Evolutionary conservation across 2,113 vertebrate genomes (phyloP), one percentile per base, ranked within the genome.

Genomic region (Ceyx melanurus): DNA sequence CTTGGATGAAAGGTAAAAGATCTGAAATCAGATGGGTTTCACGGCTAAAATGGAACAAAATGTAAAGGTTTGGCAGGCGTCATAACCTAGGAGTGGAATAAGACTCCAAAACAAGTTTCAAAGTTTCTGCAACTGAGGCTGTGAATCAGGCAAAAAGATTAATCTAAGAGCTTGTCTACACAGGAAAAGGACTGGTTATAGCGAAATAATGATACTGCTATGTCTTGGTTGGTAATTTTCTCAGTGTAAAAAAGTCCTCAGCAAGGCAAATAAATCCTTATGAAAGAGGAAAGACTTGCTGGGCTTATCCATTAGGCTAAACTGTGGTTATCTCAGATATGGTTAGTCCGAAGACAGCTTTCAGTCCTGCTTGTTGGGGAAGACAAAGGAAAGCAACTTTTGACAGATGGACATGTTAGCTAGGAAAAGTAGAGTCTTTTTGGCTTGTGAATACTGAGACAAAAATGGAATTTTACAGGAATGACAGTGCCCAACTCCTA

Each of bases 1-100:
- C 66, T 86, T 87, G 80, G 80, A 70, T 95, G 81, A 46, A 60
- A 22, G 86, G 86, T 71, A 87, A 89, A 73, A 76, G 62, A 46
- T 87, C 58, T 85, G 31, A 31, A 85, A 90, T 92, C 71, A 89
- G 66, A 87, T 13, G 46, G 45, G 50, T 42, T 96, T 84, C 78
- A 88, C 51, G 1, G 8, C 37, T 82, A 54, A 89, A 84, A 82
- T 70, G 66, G 74, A 72, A 57, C 13, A 48, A 88, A 94, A 85
- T 80, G 66, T 62, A 94, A 80, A 85, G 3, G 6, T 76, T 75
- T 94, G 94, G 77, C 77, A 94, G 37, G 20, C 35, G 66, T 74
- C 43, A 37, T 45, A 70, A 77, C 15, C 75, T 71, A 56, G 71
- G 64, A 89, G 22, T 46, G 37, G 57, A 79, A 43, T 20, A 68